Conservation (phyloP, 2,888 invertebrate species). For the Drosophila lacicola region DNA sequence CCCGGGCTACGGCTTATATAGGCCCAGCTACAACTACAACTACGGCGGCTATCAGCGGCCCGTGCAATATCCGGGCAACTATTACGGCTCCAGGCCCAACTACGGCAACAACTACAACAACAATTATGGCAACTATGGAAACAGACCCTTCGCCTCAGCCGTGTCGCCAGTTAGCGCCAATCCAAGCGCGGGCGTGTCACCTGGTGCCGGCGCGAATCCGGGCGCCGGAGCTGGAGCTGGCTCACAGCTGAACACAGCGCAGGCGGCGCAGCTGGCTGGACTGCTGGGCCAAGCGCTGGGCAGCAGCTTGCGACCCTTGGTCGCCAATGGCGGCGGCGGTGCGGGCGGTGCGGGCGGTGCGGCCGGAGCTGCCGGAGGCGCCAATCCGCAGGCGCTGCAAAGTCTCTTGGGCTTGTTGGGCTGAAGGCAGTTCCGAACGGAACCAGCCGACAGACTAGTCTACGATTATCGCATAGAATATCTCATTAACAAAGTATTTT, state of each 20-base stretch:
- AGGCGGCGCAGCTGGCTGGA: constrained; percentile 77
- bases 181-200: constrained; percentile 5
- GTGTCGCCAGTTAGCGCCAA: constrained; percentile 6
- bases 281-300: constrained; percentile 78
- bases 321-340: constrained; percentile 60
- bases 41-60: constrained; percentile 66
- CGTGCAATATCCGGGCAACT: constrained; percentile 33
- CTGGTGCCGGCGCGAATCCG: constrained; percentile 14
- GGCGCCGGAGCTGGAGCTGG: constrained; percentile 28
- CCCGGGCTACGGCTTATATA: constrained; percentile 51
- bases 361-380: constrained; percentile 36
- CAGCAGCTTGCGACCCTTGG: constrained; percentile 72
- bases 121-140: constrained; percentile 19
- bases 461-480: too few species aligned
- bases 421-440: too few species aligned
- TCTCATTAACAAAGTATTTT: constrained; percentile 33
- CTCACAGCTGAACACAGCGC: constrained; percentile 52
- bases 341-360: constrained; percentile 30
- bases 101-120: constrained; percentile 36
- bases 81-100: constrained; percentile 40
- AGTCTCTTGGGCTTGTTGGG: constrained; percentile 62
- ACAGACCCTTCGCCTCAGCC: constrained; percentile 23
- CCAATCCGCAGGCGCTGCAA: constrained; percentile 56
- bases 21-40: constrained; percentile 61
- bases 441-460: too few species aligned